A percentile compares a stretch with the other conserved stretches of the same genome.
These are phyloP conservation scores for Syngnathus rostellatus DNA, from an alignment of 2,797 vertebrate species.

Conservation along the genomic window DNA sequence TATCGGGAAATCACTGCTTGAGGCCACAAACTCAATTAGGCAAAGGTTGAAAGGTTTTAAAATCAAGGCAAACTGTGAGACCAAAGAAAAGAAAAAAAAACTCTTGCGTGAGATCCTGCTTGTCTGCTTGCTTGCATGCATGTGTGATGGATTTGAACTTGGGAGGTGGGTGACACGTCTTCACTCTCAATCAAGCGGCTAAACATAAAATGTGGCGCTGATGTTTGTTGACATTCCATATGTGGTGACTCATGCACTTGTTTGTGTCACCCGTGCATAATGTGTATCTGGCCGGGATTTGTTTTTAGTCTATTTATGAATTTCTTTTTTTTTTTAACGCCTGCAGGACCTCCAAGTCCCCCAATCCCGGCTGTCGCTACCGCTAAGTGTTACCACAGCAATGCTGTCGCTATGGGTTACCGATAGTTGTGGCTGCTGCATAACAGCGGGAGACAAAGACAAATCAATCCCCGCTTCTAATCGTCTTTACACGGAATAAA, in stretches of 20 bases:
- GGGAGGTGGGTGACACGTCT: slow-evolving; percentile 13
- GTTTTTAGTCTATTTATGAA: neutral
- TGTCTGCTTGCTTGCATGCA: neutral
- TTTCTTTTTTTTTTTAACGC: slow-evolving; percentile 6
- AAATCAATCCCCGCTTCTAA: slow-evolving; percentile 55
- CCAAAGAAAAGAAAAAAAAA: slow-evolving; percentile 7
- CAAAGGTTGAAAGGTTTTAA: slow-evolving; percentile 32
- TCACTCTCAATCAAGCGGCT: slow-evolving; percentile 4
- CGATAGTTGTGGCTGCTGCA: slow-evolving; percentile 30
- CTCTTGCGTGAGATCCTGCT: neutral
- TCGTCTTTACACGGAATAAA: slow-evolving; percentile 46
- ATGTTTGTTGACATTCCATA: slow-evolving; percentile 30
- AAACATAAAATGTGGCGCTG: slow-evolving; percentile 10
- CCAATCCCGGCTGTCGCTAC: slow-evolving; percentile 50
- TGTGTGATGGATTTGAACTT: slow-evolving; percentile 12
- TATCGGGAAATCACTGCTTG: slow-evolving; percentile 30
- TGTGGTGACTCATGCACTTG: slow-evolving; percentile 23
- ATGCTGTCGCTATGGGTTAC: slow-evolving; percentile 63
- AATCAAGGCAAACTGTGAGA: slow-evolving; percentile 23
- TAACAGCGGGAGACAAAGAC: slow-evolving; percentile 55
- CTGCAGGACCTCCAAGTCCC: slow-evolving; percentile 41
- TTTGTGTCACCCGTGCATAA: slow-evolving; percentile 32
- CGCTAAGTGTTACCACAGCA: slow-evolving; percentile 55
- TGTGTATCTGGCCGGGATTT: slow-evolving; percentile 19
- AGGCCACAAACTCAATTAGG: slow-evolving; percentile 52